Percentiles rank a stretch among this genome's conserved stretches.
These are phyloP conservation scores for Saguinus midas DNA, from an alignment of 2,113 vertebrate species.

Conservation along the genomic window DNA sequence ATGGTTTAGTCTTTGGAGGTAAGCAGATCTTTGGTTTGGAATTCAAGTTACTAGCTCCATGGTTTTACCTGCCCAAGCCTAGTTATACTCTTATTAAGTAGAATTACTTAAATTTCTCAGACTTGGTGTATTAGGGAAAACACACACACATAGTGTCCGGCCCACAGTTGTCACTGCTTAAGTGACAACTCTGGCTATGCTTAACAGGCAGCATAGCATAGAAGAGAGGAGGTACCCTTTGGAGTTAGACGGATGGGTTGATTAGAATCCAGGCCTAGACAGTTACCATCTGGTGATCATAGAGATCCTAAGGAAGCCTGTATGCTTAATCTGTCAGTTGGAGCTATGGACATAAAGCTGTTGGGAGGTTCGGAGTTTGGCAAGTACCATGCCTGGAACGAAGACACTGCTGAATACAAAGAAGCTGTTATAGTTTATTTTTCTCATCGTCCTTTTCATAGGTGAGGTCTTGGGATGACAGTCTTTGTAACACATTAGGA, in stretches of 20 bases:
- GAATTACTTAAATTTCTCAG: neutral
- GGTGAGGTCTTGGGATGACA: conserved; percentile 12
- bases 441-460: conserved; percentile 15
- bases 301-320: neutral
- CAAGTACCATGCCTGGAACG: neutral
- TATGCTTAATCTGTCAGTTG: neutral
- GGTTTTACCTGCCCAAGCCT: neutral
- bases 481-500: neutral
- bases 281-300: neutral
- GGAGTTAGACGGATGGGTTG: neutral
- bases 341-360: neutral
- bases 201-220: accelerated
- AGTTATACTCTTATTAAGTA: neutral
- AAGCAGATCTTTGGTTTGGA: neutral
- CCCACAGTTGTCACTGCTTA: neutral
- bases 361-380: neutral
- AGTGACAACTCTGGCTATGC: neutral
- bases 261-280: neutral
- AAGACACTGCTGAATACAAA: neutral
- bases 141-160: neutral
- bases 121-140: neutral
- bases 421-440: conserved; percentile 2
- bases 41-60: neutral
- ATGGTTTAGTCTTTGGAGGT: neutral
- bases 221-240: neutral